Base-by-base conservation (phyloP, 2,888 invertebrate genomes). In the Phorcus lineatus region DNA sequence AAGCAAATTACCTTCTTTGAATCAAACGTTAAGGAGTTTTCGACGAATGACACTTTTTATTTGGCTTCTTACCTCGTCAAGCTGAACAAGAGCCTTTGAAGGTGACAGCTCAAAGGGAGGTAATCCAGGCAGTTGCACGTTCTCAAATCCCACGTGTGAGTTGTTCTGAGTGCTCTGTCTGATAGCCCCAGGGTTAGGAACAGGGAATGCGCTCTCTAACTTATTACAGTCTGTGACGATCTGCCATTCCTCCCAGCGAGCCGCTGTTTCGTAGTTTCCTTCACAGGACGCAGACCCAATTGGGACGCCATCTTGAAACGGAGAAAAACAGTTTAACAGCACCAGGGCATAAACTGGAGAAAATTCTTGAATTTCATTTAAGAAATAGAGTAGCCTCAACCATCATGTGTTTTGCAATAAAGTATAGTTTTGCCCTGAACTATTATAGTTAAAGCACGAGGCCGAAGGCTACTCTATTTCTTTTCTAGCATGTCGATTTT, bases 191-290 rank as follows among this genome's bases (percentile, higher is more conserved):
- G 54, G 28, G 11, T 22, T 62, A 3, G 62, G 24, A 16, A 62
- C 62, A 16, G 74, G 53, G n/a, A 57, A 55, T 17, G 40, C 17
- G 47, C 55, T 67, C 13, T 62, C 76, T 16, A 53, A 36, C 54
- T 54, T 78, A 52, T 77, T 74, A 52, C 84, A 84, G 4, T 66
- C 57, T 19, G 80, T 81, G 19, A 22, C 81, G 16, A 88, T 84
- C 2, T 70, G 77, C 67, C 89, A 85, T 22, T 85, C 83, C 3
- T 85, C 84, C 90, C 90, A 90, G 62, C 83, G 84, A 1, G 88
- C 88, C 0, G 89, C 89, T 7, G 85, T 86, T 40, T 85, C 81
- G 70, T 87, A 86, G 79, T 88, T 85, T 1, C 90, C 90, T 22
- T 83, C 81, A 80, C 90, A 90, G 28, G 81, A 82, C 2, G 90